phyloP scores from a whole-genome alignment of 2,113 vertebrate species.

The Indicator maculatus region DNA sequence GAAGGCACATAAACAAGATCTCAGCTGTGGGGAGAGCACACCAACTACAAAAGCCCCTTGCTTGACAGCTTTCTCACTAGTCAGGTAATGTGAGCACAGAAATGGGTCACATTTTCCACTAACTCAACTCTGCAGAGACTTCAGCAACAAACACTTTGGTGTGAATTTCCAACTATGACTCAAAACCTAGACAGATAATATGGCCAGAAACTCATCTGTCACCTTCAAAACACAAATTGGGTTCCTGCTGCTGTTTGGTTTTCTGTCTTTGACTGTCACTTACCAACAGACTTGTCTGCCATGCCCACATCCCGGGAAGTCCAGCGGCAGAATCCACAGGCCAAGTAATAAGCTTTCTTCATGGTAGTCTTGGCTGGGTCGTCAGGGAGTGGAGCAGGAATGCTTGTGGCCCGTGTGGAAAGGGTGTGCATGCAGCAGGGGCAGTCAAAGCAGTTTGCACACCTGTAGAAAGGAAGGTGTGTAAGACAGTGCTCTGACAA shows the following conservation, averaged over 20 bases:
- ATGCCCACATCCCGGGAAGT: conserved; percentile 97
- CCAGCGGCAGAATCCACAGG: conserved; percentile 98
- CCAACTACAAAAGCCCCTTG: not conserved
- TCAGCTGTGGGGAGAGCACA: fast-evolving
- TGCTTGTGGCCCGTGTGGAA: conserved; percentile 95
- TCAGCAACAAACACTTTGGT: not conserved
- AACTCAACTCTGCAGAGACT: not conserved
- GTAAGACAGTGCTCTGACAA: not conserved
- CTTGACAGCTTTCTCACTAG: not conserved
- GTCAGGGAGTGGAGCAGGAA: conserved; percentile 92
- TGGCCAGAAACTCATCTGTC: not conserved
- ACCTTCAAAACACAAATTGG: not conserved
- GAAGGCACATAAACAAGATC: not conserved
- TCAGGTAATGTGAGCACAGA: not conserved
- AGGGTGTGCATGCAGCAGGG: conserved; percentile 98
- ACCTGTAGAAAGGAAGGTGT: conserved; percentile 72
- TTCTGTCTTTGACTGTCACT: conserved; percentile 41
- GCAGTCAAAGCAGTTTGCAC: conserved; percentile 98
- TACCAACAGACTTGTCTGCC: conserved; percentile 98
- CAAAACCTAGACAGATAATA: not conserved
- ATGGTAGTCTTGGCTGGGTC: conserved; percentile 95
- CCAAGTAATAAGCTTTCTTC: conserved; percentile 98
- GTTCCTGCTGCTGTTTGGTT: not conserved
- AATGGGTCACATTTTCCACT: not conserved
- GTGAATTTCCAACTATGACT: not conserved